Conservation (phyloP, 2,113 vertebrate species). For the Verasper variegatus region DNA sequence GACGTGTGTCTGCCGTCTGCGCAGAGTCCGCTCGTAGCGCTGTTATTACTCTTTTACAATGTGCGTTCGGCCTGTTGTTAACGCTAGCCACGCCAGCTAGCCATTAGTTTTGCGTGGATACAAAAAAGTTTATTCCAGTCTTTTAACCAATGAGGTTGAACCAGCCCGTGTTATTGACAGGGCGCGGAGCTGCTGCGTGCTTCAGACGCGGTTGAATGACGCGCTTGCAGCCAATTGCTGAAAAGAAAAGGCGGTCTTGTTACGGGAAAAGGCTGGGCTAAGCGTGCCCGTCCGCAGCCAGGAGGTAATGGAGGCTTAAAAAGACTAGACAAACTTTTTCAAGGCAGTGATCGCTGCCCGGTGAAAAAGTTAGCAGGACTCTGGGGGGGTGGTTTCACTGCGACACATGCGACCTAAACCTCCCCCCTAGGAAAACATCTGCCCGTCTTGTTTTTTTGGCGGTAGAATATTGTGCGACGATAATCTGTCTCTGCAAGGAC, state of each 20-base stretch:
- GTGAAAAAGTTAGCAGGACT: conserved; percentile 1
- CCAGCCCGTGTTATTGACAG: conserved; percentile 65
- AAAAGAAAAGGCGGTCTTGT: conserved; percentile 73
- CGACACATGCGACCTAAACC: background rate
- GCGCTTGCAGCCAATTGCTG: conserved; percentile 63
- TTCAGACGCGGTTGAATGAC: conserved; percentile 55
- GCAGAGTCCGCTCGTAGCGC: conserved; percentile 5
- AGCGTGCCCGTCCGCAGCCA: conserved; percentile 49
- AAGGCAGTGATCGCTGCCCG: conserved; percentile 40
- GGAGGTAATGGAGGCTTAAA: conserved; percentile 70
- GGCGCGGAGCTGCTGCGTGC: conserved; percentile 42
- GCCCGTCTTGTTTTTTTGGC: conserved; percentile 9
- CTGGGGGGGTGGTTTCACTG: too few species aligned
- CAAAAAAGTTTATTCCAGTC: conserved; percentile 71
- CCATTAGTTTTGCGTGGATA: conserved; percentile 68
- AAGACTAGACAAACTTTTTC: conserved; percentile 57
- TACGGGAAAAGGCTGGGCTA: conserved; percentile 83
- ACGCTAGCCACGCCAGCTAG: conserved; percentile 70
- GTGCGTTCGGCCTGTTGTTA: conserved; percentile 73
- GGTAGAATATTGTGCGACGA: conserved; percentile 7
- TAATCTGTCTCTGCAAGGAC: conserved; percentile 39
- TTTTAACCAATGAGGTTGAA: conserved; percentile 69
- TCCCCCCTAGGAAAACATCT: background rate
- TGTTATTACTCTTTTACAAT: conserved; percentile 50
- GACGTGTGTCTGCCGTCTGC: conserved; percentile 31